A percentile compares a stretch with the other conserved stretches of the same genome.
These are phyloP conservation scores for Odocoileus hemionus DNA, from an alignment of 2,113 vertebrate genomes.

Conservation along the genomic window DNA sequence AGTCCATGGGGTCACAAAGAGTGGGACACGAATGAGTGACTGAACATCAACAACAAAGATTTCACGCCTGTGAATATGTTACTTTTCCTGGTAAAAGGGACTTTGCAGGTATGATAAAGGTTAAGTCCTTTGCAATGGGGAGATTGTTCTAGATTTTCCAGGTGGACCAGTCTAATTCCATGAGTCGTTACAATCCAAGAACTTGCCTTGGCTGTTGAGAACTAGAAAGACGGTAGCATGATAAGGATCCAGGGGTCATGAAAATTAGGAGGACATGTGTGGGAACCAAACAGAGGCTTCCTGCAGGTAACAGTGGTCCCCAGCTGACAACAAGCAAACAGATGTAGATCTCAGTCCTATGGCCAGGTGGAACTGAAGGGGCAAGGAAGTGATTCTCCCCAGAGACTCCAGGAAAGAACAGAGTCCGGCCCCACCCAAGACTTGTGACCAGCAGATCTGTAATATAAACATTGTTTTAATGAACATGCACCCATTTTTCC, in stretches of 20 bases:
- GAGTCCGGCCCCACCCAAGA: accelerated
- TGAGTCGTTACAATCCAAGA: neutral
- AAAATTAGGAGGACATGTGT: neutral
- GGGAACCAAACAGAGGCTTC: neutral
- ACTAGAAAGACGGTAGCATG: neutral
- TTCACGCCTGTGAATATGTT: neutral
- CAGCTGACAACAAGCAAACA: neutral
- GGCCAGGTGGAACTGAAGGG: accelerated
- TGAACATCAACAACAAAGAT: neutral
- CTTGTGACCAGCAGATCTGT: neutral
- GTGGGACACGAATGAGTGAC: neutral
- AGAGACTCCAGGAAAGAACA: neutral
- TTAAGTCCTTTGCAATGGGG: neutral
- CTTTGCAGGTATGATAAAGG: neutral
- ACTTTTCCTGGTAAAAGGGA: neutral
- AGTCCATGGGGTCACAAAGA: neutral
- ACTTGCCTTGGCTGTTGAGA: neutral
- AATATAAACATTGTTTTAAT: neutral
- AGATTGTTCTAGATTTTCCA: neutral
- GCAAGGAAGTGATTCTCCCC: neutral
- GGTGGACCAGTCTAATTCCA: neutral
- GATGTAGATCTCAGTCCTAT: neutral
- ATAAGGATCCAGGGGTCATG: no score
- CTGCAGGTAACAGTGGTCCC: neutral
- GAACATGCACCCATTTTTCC: neutral